Conservation (phyloP, 2,113 vertebrate genomes). For the Paraplagusia blochii region DNA sequence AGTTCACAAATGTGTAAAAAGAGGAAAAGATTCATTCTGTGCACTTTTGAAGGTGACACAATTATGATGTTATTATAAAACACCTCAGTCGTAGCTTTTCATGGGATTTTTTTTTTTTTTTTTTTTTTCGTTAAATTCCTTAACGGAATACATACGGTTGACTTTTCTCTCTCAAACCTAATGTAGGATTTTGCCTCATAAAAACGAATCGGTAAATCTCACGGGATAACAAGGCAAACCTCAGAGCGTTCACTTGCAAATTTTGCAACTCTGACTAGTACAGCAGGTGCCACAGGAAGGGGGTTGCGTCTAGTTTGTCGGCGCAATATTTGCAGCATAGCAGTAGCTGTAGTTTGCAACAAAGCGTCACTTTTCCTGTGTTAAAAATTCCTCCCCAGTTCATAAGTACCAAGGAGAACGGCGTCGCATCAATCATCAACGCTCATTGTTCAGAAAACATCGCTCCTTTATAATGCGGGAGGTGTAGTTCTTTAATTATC, state of each 20-base stretch:
- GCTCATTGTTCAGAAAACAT: conserved; percentile 1
- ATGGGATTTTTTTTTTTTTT: conserved; percentile 10
- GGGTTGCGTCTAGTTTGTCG: conserved; percentile 43
- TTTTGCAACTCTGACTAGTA: conserved; percentile 41
- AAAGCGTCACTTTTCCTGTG: conserved; percentile 51
- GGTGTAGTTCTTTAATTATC: conserved; percentile 5
- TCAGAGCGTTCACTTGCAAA: conserved; percentile 39
- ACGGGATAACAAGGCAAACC: not conserved
- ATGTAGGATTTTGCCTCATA: too few species aligned
- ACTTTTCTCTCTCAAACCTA: too few species aligned
- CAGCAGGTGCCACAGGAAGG: conserved; percentile 64
- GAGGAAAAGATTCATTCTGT: conserved; percentile 31
- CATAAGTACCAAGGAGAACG: conserved; percentile 11
- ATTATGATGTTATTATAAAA: conserved; percentile 32
- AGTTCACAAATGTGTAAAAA: conserved; percentile 59
- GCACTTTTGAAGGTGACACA: conserved; percentile 43
- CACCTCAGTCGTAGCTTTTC: conserved; percentile 2
- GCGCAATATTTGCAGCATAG: conserved; percentile 32
- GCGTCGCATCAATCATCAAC: not conserved
- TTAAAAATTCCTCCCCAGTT: conserved; percentile 15
- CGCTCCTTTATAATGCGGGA: not conserved
- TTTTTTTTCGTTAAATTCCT: conserved; percentile 16
- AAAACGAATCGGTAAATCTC: too few species aligned
- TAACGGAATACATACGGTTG: not conserved
- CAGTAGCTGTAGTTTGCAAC: conserved; percentile 29